Evolutionary conservation across 2,797 vertebrate genomes (phyloP).

Genomic region (Pagetopsis macropterus): DNA sequence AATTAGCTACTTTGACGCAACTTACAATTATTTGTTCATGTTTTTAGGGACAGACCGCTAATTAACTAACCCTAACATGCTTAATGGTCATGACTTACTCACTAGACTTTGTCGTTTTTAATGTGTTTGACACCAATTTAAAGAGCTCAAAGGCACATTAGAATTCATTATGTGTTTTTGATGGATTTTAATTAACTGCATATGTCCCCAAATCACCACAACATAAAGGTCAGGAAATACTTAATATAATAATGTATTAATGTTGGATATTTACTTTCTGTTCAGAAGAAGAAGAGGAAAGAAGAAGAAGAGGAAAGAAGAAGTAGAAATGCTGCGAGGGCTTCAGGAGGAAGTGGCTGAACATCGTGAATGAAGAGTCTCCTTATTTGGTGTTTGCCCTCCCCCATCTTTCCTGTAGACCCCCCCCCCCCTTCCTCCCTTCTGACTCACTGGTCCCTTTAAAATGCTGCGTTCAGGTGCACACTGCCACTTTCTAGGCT

Average conservation of each 20-base stretch:
- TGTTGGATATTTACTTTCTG: neutral
- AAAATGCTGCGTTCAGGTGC: slow-evolving; percentile 72
- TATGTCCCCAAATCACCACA: neutral
- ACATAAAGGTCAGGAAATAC: neutral
- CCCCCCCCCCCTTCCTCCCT: slow-evolving; percentile 17
- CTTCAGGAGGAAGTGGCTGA: slow-evolving; percentile 36
- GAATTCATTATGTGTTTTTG: neutral
- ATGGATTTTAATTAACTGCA: neutral
- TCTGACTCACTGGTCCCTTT: slow-evolving; percentile 74
- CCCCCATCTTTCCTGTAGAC: slow-evolving; percentile 58
- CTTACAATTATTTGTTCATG: neutral
- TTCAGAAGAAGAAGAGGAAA: neutral
- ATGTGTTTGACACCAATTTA: neutral
- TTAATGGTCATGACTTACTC: neutral
- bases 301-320: slow-evolving; percentile 16
- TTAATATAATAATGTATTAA: fast-evolving
- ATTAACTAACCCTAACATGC: neutral
- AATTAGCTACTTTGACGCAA: neutral
- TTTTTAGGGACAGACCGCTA: neutral
- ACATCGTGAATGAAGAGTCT: slow-evolving; percentile 42
- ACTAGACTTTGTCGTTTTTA: neutral
- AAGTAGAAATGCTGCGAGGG: slow-evolving; percentile 25
- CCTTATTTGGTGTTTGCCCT: slow-evolving; percentile 71
- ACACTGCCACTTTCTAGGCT: neutral
- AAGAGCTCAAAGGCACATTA: neutral